Conservation (phyloP, 2,797 vertebrate species). For the Gymnopithys bicolor region DNA sequence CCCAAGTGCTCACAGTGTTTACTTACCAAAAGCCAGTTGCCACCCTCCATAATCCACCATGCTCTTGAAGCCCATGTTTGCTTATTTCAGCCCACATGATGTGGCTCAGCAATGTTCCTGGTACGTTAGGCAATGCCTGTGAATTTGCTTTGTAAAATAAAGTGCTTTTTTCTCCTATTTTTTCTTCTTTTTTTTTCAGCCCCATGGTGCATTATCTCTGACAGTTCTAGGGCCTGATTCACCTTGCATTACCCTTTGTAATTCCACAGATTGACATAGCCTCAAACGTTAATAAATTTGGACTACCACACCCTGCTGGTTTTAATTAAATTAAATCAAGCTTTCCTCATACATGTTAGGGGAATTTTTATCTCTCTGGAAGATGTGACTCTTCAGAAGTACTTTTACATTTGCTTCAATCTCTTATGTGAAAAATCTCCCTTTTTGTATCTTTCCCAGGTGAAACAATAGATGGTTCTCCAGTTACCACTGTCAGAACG, state of each 20-base stretch:
- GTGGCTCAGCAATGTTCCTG: neutral
- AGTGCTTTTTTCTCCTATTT: neutral
- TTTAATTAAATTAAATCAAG: slow-evolving; percentile 17
- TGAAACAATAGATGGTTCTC: slow-evolving; percentile 72
- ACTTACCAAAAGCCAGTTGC: neutral
- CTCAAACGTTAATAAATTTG: neutral
- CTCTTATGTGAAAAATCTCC: neutral
- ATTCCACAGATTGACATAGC: neutral
- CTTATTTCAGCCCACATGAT: neutral
- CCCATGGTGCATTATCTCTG: neutral
- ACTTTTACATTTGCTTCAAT: neutral
- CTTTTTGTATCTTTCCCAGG: slow-evolving; percentile 60
- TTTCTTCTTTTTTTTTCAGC: neutral
- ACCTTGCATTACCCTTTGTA: neutral
- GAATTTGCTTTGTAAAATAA: neutral
- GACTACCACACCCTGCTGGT: neutral
- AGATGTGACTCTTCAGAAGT: neutral
- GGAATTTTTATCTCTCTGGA: neutral
- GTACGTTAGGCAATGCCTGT: neutral
- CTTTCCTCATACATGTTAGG: neutral
- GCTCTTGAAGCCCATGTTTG: neutral
- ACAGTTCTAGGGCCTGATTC: neutral
- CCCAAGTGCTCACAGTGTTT: neutral
- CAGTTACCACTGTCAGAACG: slow-evolving; percentile 61
- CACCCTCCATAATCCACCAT: neutral